Base-by-base conservation (phyloP, 1,140 invertebrate species). In the Listronotus oregonensis region DNA sequence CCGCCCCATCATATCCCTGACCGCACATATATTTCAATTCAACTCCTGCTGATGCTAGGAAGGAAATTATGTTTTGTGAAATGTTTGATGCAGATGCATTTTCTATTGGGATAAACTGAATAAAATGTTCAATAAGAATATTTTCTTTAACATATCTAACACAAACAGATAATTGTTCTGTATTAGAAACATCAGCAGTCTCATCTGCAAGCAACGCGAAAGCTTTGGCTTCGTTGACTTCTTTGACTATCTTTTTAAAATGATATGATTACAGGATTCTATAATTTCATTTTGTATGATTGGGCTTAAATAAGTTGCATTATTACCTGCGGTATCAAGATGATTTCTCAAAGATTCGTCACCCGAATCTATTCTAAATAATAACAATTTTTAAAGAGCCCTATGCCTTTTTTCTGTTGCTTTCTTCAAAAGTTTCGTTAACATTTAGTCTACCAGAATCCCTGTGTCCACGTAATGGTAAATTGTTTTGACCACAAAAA, bases 251-350 rank as follows among this genome's bases (percentile, higher is more conserved):
- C 15, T 56, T 56, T 37, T 7, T 12, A 14, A n/a, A 15, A 56
- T 32, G 3, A 56, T 37, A 7, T 56, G 3, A 21, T 56, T 40
- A 12, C 14, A 56, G 39, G 37, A 15, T 40, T 56, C 52, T 15
- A 56, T 39, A 9, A 56, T 56, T 40, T 43, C 34, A 27, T 40
- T 57, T 61, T 51, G 46, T 15, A 58, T 47, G 31, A 31, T 37
- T 17, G 17, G 31, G 52, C 39, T 42, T 43, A 59, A 62, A 50
- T 57, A 31, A 1, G 54, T 44, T 34, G 47, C 18, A 40, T 14
- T 12, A 27, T 27, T 27, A 27, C 21, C 21, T 27, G 21, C 21
- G 21, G 21, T 5, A 1, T 27, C 21, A 27, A 27, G 21, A 27
- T 27, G 21, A 27, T 27, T 27, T 27, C 21, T 27, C 21, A 27